Evolutionary conservation across 2,797 vertebrate genomes (phyloP).

Genomic region (Phataginus tricuspis): DNA sequence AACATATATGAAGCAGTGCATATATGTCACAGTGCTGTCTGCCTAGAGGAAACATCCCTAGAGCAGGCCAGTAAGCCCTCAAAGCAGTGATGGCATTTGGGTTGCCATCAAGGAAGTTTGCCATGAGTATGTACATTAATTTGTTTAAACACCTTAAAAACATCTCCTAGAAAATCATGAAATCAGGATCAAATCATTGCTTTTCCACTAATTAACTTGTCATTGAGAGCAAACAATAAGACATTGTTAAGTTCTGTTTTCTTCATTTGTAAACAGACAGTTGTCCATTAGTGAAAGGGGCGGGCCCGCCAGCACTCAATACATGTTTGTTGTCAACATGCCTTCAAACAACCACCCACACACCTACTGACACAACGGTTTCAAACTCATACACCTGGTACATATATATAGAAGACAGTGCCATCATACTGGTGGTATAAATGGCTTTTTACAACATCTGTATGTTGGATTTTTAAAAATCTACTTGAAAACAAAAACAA

Average conservation of each 20-base stretch:
- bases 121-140: neutral
- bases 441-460: conserved; percentile 2
- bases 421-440: neutral
- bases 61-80: neutral
- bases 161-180: conserved; percentile 11
- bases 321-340: neutral
- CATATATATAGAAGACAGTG: conserved; percentile 11
- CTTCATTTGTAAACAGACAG: neutral
- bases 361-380: neutral
- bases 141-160: neutral
- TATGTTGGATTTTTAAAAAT: neutral
- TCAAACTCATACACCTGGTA: neutral
- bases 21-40: neutral
- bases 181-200: neutral
- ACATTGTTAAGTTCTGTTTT: conserved; percentile 13
- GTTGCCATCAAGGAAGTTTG: neutral
- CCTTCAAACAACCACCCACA: neutral
- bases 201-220: neutral
- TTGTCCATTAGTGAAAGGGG: neutral
- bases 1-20: neutral
- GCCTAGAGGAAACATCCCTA: neutral
- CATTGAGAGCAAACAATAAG: neutral
- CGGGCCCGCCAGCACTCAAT: neutral
- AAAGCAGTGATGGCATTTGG: neutral
- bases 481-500: neutral